A percentile compares a stretch with the other conserved stretches of the same genome.
phyloP scores from a whole-genome alignment of 2,797 vertebrate species.

The Enteromius afrohamiltoni region DNA sequence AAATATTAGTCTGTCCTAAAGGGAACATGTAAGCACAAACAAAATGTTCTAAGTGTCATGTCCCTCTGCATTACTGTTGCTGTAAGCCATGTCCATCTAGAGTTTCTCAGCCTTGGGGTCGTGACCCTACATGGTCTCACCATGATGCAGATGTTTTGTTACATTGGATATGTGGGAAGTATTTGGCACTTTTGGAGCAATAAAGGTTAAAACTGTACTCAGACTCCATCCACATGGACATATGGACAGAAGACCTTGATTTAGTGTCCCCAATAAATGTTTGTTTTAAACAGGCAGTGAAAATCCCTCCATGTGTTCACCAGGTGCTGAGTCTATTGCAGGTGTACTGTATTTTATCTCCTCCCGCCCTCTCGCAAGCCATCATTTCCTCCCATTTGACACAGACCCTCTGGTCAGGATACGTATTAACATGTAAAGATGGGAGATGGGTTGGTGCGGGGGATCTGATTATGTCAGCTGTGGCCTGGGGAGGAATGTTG shows the following conservation, averaged over 20 bases:
- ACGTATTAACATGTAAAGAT: conserved; percentile 78
- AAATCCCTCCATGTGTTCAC: conserved; percentile 78
- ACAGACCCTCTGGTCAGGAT: conserved; percentile 75
- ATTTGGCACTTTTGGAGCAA: background rate
- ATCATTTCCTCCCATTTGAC: conserved; percentile 78
- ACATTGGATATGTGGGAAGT: background rate
- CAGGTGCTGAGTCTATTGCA: conserved; percentile 80
- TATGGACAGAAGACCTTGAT: conserved; percentile 47
- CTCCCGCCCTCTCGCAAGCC: conserved; percentile 68
- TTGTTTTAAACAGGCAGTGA: conserved; percentile 58
- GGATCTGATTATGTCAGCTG: conserved; percentile 75
- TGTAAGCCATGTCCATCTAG: background rate
- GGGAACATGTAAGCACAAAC: conserved; percentile 61
- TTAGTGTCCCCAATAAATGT: conserved; percentile 52
- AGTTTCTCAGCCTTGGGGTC: background rate
- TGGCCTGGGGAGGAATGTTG: conserved; percentile 80
- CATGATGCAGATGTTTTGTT: background rate
- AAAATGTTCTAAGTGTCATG: conserved; percentile 53
- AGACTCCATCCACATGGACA: background rate
- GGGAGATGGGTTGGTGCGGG: conserved; percentile 69
- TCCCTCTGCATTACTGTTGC: conserved; percentile 23
- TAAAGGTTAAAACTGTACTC: background rate
- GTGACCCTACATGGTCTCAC: background rate
- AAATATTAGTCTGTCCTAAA: conserved; percentile 54
- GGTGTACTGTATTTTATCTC: conserved; percentile 63